Evolutionary conservation across 1,140 invertebrate genomes (phyloP), one percentile per base, ranked within the genome.

Genomic region (Drosophila mauritiana): DNA sequence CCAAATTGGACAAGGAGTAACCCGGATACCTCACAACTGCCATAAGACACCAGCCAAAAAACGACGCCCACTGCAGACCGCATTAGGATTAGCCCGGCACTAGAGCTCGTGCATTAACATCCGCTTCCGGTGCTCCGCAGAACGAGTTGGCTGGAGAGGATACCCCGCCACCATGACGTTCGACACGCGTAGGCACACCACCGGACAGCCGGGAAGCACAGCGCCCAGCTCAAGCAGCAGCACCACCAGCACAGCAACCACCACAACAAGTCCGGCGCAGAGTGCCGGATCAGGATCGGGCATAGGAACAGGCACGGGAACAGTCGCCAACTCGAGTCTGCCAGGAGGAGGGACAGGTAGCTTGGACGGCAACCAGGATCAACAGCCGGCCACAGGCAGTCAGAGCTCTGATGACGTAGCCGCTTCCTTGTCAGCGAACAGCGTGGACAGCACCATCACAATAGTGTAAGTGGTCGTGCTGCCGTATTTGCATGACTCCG

Each of bases 171-270:
- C 53, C 67, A 91, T 91, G 90, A 91, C 90, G 74, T 91, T 91
- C 78, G 90, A 91, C 77, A 91, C 90, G 46, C 85, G 90, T 56
- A 78, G 90, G 55, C 82, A 77, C 57, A 78, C 70, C 62, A 77
- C 81, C 56, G 81, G 82, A 49, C 74, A 77, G 65, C 69, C 84
- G 73, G 70, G 74, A 64, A 88, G 69, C 55, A 79, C 83, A 62
- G 52, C 57, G 45, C 34, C 39, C 62, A 82, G 34, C 70, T 39
- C 37, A 13, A 61, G 12, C 46, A 72, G 45, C 59, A 73, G 42
- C 42, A 80, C 69, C 45, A 58, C 58, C 42, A 80, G 64, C 45
- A 58, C 58, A 31, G 39, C 77, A 6, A 73, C 77, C n/a, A 72
- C 81, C 20, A 72, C 81, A 39, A 80, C 79, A 40, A 81, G 73